phyloP scores from a whole-genome alignment of 2,797 vertebrate genomes.

The Epinephelus coioides region DNA sequence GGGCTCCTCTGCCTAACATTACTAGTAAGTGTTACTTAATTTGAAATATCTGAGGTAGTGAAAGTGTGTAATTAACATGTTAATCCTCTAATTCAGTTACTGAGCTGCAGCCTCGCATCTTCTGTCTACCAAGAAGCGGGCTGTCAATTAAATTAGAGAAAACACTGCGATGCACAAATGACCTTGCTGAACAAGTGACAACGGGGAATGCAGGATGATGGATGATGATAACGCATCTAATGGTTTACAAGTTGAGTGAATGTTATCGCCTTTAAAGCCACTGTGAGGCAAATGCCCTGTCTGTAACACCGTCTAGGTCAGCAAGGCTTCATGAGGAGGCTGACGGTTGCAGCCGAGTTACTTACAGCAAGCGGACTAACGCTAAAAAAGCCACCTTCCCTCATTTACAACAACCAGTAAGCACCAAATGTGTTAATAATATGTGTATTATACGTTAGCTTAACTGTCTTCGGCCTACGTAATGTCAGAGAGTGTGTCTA shows the following conservation, averaged over 20 bases:
- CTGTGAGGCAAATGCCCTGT: slow-evolving; percentile 46
- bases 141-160: slow-evolving; percentile 45
- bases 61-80: background rate
- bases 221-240: background rate
- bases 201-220: background rate
- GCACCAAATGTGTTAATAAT: background rate
- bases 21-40: slow-evolving; percentile 3
- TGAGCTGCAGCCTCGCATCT: slow-evolving; percentile 35
- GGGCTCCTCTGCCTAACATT: background rate
- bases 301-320: slow-evolving; percentile 70
- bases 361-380: slow-evolving; percentile 22
- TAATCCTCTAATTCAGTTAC: slow-evolving; percentile 13
- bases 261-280: background rate
- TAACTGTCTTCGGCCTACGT: background rate
- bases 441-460: background rate
- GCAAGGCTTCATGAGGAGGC: slow-evolving; percentile 64
- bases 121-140: slow-evolving; percentile 15
- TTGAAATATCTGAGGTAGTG: background rate
- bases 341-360: slow-evolving; percentile 60
- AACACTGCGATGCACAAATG: slow-evolving; percentile 57
- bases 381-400: background rate
- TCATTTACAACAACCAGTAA: background rate
- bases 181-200: slow-evolving; percentile 64
- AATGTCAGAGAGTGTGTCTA: slow-evolving; percentile 7
- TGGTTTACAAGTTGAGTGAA: background rate